Conservation (phyloP, 2,888 invertebrate genomes). For the Bursaphelenchus okinawaensis region DNA sequence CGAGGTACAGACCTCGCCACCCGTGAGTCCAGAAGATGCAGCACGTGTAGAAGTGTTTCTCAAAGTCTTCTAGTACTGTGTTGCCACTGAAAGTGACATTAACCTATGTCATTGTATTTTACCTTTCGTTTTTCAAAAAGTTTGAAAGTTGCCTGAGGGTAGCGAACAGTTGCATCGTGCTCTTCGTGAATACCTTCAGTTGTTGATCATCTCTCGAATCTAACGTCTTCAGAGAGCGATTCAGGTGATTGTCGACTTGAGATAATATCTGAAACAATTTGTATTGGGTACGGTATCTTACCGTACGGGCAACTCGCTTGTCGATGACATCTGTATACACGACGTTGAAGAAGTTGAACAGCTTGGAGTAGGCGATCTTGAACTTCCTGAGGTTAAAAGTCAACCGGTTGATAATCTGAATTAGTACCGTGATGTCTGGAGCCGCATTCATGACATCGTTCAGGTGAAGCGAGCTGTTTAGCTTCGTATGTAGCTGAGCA, state of each 20-base stretch:
- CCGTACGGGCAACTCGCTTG: background rate
- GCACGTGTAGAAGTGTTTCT: slow-evolving; percentile 24
- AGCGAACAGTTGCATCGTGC: slow-evolving; percentile 32
- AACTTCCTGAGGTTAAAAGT: background rate
- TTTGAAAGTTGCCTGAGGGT: slow-evolving; percentile 24
- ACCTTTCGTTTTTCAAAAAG: slow-evolving; percentile 15
- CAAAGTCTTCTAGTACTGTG: slow-evolving; percentile 13
- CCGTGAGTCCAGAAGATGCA: slow-evolving; percentile 30
- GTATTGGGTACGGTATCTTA: background rate
- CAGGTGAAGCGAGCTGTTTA: background rate
- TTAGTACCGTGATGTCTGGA: background rate
- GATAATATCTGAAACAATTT: background rate
- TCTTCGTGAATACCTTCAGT: slow-evolving; percentile 27
- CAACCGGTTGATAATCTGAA: background rate
- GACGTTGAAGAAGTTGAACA: background rate
- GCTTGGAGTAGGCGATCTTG: background rate
- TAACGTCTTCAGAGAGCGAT: background rate
- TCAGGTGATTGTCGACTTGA: background rate
- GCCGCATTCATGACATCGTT: too few relatives aligned
- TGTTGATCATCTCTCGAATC: slow-evolving; percentile 20
- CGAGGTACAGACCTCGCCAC: slow-evolving; percentile 24
- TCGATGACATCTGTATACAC: background rate
- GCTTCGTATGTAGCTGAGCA: background rate
- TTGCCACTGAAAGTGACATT: background rate
- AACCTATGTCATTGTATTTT: background rate